Evolutionary conservation across 2,113 vertebrate species (phyloP).

Genomic region (Parus major): DNA sequence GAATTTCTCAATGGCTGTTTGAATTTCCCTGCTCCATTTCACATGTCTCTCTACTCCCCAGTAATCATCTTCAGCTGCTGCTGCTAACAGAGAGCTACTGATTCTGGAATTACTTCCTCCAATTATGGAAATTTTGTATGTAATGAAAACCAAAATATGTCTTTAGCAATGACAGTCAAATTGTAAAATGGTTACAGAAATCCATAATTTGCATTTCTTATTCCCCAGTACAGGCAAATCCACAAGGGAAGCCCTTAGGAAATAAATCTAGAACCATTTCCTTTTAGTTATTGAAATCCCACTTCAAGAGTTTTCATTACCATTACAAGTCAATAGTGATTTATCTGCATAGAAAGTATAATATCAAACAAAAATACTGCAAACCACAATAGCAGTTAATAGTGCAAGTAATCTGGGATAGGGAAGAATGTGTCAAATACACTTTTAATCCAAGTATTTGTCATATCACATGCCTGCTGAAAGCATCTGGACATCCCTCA

Average conservation of each 20-base stretch:
- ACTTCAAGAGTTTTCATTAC: background rate
- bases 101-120: background rate
- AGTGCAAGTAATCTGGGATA: background rate
- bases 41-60: background rate
- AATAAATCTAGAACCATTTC: background rate
- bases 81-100: background rate
- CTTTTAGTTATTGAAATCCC: background rate
- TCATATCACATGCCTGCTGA: background rate
- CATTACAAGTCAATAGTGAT: background rate
- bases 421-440: fast-evolving
- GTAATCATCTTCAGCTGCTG: background rate
- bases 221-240: background rate
- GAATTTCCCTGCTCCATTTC: background rate
- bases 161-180: background rate
- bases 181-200: background rate
- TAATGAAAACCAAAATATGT: background rate
- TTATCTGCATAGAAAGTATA: background rate
- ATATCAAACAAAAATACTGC: background rate
- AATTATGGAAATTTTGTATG: background rate
- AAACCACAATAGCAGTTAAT: background rate
- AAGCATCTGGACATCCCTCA: background rate
- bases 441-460: background rate
- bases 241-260: background rate
- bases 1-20: background rate
- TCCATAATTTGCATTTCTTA: background rate